Base-by-base conservation (phyloP, 2,797 vertebrate species). In the Cirrhinus mrigala region DNA sequence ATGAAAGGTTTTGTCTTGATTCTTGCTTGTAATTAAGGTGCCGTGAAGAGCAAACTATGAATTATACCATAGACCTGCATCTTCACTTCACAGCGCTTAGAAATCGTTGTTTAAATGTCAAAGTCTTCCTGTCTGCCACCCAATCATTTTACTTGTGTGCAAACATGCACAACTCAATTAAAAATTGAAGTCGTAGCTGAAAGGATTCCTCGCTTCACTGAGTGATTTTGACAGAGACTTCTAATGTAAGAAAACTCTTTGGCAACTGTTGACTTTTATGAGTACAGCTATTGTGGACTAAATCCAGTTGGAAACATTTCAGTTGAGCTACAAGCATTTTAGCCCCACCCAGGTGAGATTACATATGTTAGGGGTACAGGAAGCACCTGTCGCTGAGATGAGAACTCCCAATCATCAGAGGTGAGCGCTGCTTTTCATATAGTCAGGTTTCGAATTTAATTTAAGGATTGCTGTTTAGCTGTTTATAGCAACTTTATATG, bases 291-390 rank as follows among this genome's bases (percentile, higher is more conserved):
- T 82, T 16, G 20, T 54, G 54, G 73, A 88, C 85, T 87, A 89
- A 88, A 92, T 89, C 92, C 86, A 88, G 66, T 88, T 81, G 87
- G 77, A 84, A 69, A 87, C 87, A 60, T 81, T 84, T 52, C 86
- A 89, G 89, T 89, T 89, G 89, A 90, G 87, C 73, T 86, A 44
- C 86, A 87, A 68, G 85, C 77, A 22, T 73, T 85, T 33, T 74
- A 84, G 89, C 92, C 87, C 92, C 94, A 92, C 94, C 94, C 94
- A 90, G 83, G 44, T 85, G 37, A 82, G 87, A 88, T 91, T 82
- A 92, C 85, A 87, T 90, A 90, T 90, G 89, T 92, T 82, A 84
- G 85, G 90, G 69, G 70, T 52, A 79, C 88, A 88, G 82, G 85
- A 90, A 92, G 90, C 91, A 84, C 85, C 90, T 91, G 91, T 92